Evolutionary conservation across 2,888 invertebrate species (phyloP), one percentile per base, ranked within the genome.

Genomic region (Pammene fasciana): DNA sequence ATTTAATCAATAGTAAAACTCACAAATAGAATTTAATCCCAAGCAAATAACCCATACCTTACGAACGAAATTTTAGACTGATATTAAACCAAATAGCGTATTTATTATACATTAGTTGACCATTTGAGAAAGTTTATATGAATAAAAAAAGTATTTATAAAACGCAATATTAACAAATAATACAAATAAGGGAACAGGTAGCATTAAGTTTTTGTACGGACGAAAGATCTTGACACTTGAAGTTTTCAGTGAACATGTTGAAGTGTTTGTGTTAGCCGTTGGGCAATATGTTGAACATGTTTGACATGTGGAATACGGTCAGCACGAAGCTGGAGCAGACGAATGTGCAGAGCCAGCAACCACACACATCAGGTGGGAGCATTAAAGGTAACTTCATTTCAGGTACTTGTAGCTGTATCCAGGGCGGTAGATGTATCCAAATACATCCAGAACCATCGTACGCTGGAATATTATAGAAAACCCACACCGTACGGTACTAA

Each of bases 291-390:
- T 83, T 92, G 84, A 95, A 94, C 87, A 96, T 96, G 96, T 96
- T 96, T 91, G 96, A 96, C 91, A 96, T 96, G 95, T 96, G 96
- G 96, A 96, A 95, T 93, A 95, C 95, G 86, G 96, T 96, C 84
- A 95, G 94, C 91, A 94, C 95, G 78, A 96, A 96, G 92, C 86
- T 96, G 94, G 95, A 96, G 75, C 94, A 95, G 86, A 94, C 93
- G 82, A 94, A 94, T 83, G 90, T 94, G 73, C 94, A 93, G 78
- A 93, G 89, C 76, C 96, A 96, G 85, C 96, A 96, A 84, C 96
- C 96, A 72, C 96, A 96, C 90, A 96, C 96, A 70, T 96, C 96
- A 86, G 96, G 95, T 90, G 96, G 96, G 92, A 96, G 96, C 86
- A 96, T 96, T 91, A 96, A 96, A 96, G 96, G 96, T 96, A 95